Conservation (phyloP, 2,888 invertebrate genomes). For the Netelia melanura region DNA sequence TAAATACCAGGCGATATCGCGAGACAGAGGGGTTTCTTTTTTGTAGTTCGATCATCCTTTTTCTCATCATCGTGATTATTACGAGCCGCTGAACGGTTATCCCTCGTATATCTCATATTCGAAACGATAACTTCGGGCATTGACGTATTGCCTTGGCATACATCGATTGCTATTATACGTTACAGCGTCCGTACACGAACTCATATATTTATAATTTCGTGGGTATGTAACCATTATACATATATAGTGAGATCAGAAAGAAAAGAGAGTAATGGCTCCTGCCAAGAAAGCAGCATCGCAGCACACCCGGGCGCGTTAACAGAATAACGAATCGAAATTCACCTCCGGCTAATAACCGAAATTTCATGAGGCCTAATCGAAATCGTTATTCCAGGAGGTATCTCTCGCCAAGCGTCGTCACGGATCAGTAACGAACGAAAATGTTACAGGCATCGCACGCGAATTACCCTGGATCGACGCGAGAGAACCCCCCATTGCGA, state of each 20-base stretch:
- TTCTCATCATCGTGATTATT: constrained; percentile 29
- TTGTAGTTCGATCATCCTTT: constrained; percentile 19
- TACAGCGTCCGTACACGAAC: constrained; percentile 21
- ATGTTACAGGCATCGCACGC: background rate
- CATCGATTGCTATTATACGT: constrained; percentile 46
- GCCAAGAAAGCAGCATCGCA: constrained; percentile 43
- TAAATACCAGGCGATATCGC: background rate
- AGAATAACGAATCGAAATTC: constrained; percentile 61
- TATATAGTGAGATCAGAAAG: constrained; percentile 25
- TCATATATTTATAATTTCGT: constrained; percentile 45
- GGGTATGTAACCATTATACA: constrained; percentile 1
- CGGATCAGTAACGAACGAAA: constrained; percentile 26
- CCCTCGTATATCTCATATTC: constrained; percentile 17
- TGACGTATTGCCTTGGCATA: constrained; percentile 42
- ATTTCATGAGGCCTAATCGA: constrained; percentile 45
- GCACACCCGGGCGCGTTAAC: constrained; percentile 50
- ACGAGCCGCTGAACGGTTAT: constrained; percentile 43
- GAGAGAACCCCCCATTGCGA: constrained; percentile 16
- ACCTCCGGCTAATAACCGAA: constrained; percentile 62
- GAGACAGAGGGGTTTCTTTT: background rate
- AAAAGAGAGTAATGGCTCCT: constrained; percentile 59
- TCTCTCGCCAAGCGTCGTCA: constrained; percentile 5
- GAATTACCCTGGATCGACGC: constrained; percentile 5
- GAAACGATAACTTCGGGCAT: constrained; percentile 45
- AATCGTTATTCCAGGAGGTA: constrained; percentile 10